Evolutionary conservation across 2,113 vertebrate genomes (phyloP).

Genomic region (Misgurnus anguillicaudatus): DNA sequence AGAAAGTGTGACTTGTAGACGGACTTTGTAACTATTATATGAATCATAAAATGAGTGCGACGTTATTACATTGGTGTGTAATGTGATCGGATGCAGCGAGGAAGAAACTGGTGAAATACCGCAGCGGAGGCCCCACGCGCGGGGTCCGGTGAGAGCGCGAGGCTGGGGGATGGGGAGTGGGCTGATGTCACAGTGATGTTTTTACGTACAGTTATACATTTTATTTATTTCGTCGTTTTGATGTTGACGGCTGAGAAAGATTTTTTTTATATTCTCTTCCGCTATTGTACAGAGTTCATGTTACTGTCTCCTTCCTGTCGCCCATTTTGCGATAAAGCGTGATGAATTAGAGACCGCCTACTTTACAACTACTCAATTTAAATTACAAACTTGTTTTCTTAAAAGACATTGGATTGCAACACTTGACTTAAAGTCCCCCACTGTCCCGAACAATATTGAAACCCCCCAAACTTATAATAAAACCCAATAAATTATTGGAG

Average conservation of each 20-base stretch:
- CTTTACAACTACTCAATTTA: not conserved
- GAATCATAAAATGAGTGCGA: not conserved
- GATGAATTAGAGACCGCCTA: not conserved
- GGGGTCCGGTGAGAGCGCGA: slow-evolving; percentile 18
- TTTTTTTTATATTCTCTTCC: not conserved
- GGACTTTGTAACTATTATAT: not conserved
- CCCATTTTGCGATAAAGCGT: slow-evolving; percentile 37
- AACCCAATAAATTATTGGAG: too few relatives aligned
- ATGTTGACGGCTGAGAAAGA: not conserved
- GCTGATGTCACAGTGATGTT: not conserved
- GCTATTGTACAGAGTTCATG: slow-evolving; percentile 1
- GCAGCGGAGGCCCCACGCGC: slow-evolving; percentile 35
- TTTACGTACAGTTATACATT: not conserved
- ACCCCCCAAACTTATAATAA: too few relatives aligned
- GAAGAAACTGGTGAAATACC: slow-evolving; percentile 45
- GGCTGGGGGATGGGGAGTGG: slow-evolving; percentile 34
- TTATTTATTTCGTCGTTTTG: not conserved
- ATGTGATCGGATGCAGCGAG: not conserved
- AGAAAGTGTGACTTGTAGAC: not conserved
- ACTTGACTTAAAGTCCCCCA: not conserved
- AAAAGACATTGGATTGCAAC: not conserved
- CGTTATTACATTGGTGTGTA: too few relatives aligned
- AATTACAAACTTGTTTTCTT: not conserved
- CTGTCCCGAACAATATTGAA: too few relatives aligned
- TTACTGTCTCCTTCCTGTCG: slow-evolving; percentile 45